Conservation (phyloP, 2,113 vertebrate species). For the Epinephelus lanceolatus region DNA sequence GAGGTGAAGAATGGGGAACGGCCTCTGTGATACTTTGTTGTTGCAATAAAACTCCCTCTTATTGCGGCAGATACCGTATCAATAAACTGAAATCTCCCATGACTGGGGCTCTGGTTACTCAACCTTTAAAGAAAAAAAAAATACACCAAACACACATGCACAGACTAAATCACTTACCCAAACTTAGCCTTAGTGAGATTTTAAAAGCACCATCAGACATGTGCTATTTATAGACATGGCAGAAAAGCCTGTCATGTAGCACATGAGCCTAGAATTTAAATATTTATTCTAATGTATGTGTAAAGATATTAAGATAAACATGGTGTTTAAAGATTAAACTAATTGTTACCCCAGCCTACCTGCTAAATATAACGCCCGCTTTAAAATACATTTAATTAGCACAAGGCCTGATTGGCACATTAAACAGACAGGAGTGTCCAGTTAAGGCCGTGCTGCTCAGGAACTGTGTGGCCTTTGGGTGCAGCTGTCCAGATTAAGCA, state of each 20-base stretch:
- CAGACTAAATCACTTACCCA: constrained; percentile 21
- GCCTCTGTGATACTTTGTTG: constrained; percentile 62
- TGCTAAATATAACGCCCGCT: background rate
- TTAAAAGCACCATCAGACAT: constrained; percentile 36
- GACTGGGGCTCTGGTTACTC: background rate
- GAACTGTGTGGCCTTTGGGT: constrained; percentile 45
- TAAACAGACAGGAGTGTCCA: constrained; percentile 3
- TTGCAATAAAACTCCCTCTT: constrained; percentile 70
- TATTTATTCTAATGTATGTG: background rate
- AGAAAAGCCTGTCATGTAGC: constrained; percentile 17
- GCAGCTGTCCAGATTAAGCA: constrained; percentile 61
- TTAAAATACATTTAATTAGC: constrained; percentile 22
- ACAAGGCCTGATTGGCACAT: constrained; percentile 12
- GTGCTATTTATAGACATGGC: constrained; percentile 59
- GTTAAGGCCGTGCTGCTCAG: constrained; percentile 32
- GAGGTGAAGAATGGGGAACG: constrained; percentile 60
- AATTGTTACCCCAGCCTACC: background rate
- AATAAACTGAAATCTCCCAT: constrained; percentile 32
- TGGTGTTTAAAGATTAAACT: background rate
- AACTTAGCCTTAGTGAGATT: constrained; percentile 16
- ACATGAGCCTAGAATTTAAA: background rate
- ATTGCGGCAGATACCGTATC: constrained; percentile 59
- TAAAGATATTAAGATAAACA: background rate
- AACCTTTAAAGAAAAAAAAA: background rate
- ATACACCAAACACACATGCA: background rate